These are phyloP conservation scores for Ginglymostoma cirratum DNA, from an alignment of 2,113 vertebrate species.

Conservation along the genomic window DNA sequence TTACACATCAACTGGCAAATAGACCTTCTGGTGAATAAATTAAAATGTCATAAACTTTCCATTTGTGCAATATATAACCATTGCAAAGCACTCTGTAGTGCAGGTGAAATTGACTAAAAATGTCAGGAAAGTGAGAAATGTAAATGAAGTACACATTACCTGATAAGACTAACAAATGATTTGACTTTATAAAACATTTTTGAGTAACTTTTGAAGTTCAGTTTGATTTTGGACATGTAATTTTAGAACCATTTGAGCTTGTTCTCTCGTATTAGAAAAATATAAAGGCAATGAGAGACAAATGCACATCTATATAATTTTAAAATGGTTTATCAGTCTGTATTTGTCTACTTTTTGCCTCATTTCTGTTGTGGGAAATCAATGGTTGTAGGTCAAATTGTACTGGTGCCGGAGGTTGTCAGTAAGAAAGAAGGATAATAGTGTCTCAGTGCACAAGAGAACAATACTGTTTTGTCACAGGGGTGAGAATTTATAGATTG, in stretches of 20 bases:
- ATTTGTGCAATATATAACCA: background rate
- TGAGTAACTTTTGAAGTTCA: background rate
- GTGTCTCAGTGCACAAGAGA: background rate
- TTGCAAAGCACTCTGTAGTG: no score
- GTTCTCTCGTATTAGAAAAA: background rate
- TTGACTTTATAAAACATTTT: background rate
- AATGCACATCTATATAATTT: background rate
- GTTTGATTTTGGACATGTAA: background rate
- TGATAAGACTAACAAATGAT: background rate
- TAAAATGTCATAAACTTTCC: background rate
- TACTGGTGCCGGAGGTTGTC: background rate
- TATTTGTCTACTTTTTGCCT: background rate
- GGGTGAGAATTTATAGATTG: background rate
- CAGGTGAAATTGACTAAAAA: background rate
- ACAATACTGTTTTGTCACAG: background rate
- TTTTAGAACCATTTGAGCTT: background rate
- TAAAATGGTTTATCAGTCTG: background rate
- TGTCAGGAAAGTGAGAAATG: background rate
- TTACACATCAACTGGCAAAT: background rate
- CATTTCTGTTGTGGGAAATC: constrained; percentile 6
- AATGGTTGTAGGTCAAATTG: background rate
- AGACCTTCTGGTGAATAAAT: background rate
- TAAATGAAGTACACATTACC: background rate
- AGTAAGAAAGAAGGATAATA: background rate
- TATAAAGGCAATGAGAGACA: background rate